phyloP scores from a whole-genome alignment of 2,888 invertebrate species.

The Leistus spinibarbis region DNA sequence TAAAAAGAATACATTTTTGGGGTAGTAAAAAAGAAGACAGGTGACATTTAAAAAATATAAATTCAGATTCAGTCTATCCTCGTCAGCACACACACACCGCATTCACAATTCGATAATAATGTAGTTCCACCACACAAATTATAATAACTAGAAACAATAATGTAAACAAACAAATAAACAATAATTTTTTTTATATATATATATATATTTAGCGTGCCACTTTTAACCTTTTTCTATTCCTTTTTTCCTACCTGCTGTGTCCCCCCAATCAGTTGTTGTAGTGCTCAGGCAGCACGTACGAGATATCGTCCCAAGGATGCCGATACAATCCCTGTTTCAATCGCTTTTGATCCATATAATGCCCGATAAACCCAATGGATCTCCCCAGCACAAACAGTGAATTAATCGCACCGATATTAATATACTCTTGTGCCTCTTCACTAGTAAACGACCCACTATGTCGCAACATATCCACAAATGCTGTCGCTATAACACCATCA shows the following conservation, averaged over 20 bases:
- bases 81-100: not conserved
- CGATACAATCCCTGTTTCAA: constrained; percentile 98
- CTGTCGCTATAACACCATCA: constrained; percentile 96
- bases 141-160: not conserved
- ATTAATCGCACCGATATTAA: constrained; percentile 97
- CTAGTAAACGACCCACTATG: constrained; percentile 94
- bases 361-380: constrained; percentile 98
- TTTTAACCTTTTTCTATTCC: not conserved
- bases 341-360: constrained; percentile 97
- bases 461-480: constrained; percentile 95
- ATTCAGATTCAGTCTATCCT: not conserved
- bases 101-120: not conserved
- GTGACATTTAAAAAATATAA: not conserved
- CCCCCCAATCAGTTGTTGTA: constrained; percentile 55
- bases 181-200: not conserved
- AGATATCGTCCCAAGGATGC: constrained; percentile 99
- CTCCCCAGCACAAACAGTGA: constrained; percentile 97
- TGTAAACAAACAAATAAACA: not conserved
- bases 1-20: not conserved
- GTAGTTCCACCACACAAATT: not conserved
- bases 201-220: not conserved
- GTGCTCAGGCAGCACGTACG: constrained; percentile 81
- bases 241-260: not conserved
- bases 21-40: not conserved
- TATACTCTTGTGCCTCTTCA: constrained; percentile 97